Evolutionary conservation across 2,113 vertebrate genomes (phyloP), one percentile per base, ranked within the genome.

Genomic region (Colius striatus): DNA sequence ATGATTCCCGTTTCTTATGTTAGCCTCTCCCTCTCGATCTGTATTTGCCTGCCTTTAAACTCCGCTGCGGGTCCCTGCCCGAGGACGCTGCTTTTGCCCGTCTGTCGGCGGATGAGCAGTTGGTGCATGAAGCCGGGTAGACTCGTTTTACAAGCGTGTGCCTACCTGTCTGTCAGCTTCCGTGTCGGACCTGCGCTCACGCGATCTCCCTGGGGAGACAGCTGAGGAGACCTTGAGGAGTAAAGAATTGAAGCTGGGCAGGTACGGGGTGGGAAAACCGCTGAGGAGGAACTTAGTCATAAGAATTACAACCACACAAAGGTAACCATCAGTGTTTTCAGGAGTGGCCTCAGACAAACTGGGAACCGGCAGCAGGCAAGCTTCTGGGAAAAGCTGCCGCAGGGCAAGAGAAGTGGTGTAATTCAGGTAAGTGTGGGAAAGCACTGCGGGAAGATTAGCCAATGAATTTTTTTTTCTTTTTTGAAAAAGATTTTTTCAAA

Each of bases 381-480:
- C 50, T 71, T 30, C 73, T 25, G 80, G 74, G 89, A 94, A 66
- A 85, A 77, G 36, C 58, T 57, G 66, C 90, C 1, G 6, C 81
- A 36, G 86, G 92, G 84, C 85, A 91, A 43, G 84, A 68, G 76
- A 58, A 87, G 53, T 47, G 54, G 54, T 84, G n/a, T 57, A 48
- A n/a, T 53, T 83, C 58, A 73, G 95, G 96, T 96, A 57, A 84
- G 90, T 65, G 73, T 63, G 63, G 63, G 43, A 85, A 94, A 83
- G 67, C 45, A 12, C 51, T 68, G 16, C 43, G 80, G 38, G 21
- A 70, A 67, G 72, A 47, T 65, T 55, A 88, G 32, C 0, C 57
- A 38, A 53, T 83, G 20, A 76, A 29, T 79, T 54, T 55, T 85
- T 80, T 22, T 22, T 20, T 21, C 74, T 30, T 67, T n/a, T 30